Conservation (phyloP, 2,888 invertebrate genomes). For the Muscina levida region DNA sequence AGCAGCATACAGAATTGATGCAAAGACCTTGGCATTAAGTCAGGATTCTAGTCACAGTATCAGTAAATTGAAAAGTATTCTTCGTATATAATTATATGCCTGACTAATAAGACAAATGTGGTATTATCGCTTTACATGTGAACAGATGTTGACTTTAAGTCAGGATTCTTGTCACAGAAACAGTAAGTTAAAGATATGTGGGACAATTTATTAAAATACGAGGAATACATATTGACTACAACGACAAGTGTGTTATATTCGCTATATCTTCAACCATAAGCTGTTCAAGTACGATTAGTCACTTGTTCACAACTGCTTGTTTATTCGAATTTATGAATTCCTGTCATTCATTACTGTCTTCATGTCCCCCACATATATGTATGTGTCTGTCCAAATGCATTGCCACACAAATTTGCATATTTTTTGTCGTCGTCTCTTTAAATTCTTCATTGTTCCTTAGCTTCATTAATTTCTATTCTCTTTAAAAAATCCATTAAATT, state of each 20-base stretch:
- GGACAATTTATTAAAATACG: no score
- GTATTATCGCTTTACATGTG: no score
- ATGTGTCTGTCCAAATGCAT: slow-evolving; percentile 31
- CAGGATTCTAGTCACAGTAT: slow-evolving; percentile 36
- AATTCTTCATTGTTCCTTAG: slow-evolving; percentile 30
- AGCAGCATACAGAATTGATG: not conserved
- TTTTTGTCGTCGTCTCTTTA: slow-evolving; percentile 2
- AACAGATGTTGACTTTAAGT: no score
- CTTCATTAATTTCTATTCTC: not conserved
- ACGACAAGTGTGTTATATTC: not conserved
- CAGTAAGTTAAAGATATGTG: no score
- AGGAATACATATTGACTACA: no score
- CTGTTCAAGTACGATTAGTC: not conserved
- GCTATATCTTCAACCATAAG: not conserved
- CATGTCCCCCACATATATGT: slow-evolving; percentile 19
- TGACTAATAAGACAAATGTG: no score
- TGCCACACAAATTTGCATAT: slow-evolving; percentile 39
- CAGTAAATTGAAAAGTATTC: no score
- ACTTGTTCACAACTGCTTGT: not conserved
- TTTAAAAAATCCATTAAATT: slow-evolving; percentile 15
- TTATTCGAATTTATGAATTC: slow-evolving; percentile 33
- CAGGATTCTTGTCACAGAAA: no score
- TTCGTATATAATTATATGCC: no score
- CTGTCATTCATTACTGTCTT: slow-evolving; percentile 51
- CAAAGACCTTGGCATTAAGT: slow-evolving; percentile 55